phyloP scores from a whole-genome alignment of 2,113 vertebrate genomes.

The Elachura formosa region DNA sequence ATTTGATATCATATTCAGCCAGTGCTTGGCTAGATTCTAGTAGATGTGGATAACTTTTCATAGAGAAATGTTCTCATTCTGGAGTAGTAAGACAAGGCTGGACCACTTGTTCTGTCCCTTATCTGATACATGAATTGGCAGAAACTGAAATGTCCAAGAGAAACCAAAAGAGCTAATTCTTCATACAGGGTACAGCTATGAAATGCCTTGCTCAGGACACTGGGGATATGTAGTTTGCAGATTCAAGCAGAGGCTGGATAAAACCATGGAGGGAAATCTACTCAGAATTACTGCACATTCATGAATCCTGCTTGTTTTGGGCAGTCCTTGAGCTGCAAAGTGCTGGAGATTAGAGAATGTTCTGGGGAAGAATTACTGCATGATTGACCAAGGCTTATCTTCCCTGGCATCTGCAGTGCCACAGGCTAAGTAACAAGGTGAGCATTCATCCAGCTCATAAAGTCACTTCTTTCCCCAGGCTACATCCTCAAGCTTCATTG shows the following conservation, averaged over 20 bases:
- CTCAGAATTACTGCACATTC: not conserved
- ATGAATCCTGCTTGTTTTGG: not conserved
- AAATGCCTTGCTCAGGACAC: not conserved
- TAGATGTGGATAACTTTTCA: not conserved
- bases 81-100: not conserved
- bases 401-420: not conserved
- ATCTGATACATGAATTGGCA: not conserved
- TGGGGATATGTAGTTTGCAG: not conserved
- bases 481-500: not conserved
- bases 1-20: not conserved
- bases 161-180: not conserved
- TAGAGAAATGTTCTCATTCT: not conserved
- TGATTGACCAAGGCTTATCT: not conserved
- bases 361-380: not conserved
- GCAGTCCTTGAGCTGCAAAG: not conserved
- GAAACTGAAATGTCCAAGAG: not conserved
- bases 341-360: not conserved
- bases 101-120: not conserved
- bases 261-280: not conserved
- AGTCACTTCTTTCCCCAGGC: not conserved
- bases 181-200: not conserved
- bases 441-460: not conserved
- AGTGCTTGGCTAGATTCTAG: not conserved
- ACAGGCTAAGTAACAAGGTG: not conserved
- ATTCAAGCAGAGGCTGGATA: not conserved